Evolutionary conservation across 2,113 vertebrate species (phyloP), one percentile per base, ranked within the genome.

Genomic region (Cisticola juncidis): DNA sequence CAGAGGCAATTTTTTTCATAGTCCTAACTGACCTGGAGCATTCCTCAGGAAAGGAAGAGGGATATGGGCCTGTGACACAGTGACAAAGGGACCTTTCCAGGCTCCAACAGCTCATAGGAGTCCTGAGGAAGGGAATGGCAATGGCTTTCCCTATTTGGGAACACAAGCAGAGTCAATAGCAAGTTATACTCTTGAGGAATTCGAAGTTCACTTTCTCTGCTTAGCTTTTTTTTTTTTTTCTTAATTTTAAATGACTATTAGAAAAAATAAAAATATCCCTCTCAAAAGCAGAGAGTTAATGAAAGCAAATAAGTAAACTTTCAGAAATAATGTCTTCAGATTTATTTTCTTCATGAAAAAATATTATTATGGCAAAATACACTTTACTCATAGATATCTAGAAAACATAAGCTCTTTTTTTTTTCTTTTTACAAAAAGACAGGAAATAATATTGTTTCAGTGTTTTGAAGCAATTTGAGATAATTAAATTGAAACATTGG

Each of bases 51-150:
- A 58, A n/a, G 11, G 22, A 36, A 40, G 18, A 54, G 16, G 15
- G 17, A 10, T 16, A 10, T 1, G 1, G 6, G 3, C 12, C 31
- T 42, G 25, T 58, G 54, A 25, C 3, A 3, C 23, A 29, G 12
- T 2, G 5, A 44, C 31, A 45, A 33, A 45, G 8, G 56, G 36
- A 22, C 38, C 33, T 66, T 81, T 40, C 38, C 24, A 12, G 36
- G 26, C 40, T 73, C 13, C 64, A 9, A 2, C 26, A 53, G 35
- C 22, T 18, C 31, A 5, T 1, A 26, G 19, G 14, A 81, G 9
- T 33, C 17, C 29, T 14, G 3, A 54, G 38, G 31, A 88, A 72
- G 9, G 9, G 5, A 6, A n/a, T 33, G 53, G 6, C 11, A 56
- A 18, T 9, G 9, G 15, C 11, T 87, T 47, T 56, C 50, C 24